Base-by-base conservation (phyloP, 1,140 invertebrate genomes). In the Thaumetopoea pityocampa region DNA sequence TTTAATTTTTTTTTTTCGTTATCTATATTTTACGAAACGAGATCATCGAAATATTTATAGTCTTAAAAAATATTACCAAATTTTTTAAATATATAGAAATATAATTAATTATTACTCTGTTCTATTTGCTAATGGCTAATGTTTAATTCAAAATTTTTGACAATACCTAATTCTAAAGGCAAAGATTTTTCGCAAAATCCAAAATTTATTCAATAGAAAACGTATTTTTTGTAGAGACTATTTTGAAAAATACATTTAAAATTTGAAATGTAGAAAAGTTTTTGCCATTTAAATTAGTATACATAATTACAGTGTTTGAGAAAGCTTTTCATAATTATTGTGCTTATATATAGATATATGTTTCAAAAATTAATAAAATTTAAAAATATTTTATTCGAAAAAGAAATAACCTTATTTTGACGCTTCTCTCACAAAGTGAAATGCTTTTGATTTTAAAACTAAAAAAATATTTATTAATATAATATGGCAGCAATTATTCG, bases 311-410 rank as follows among this genome's bases (percentile, higher is more conserved):
- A 17, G n/a, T 16, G 6, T 17, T 17, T 9, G 20, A 34, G 30
- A n/a, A 10, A 22, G 35, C 35, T 38, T 46, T 40, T 5, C 5
- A 11, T 42, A 35, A 35, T 16, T 28, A 53, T 40, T 48, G 27
- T 54, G 67, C 67, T 69, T 76, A 42, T n/a, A n/a, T n/a, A n/a
- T 59, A 59, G 23, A 65, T 43, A 41, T 58, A 59, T 56, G 55
- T 58, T 24, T n/a, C n/a, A 42, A 37, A 28, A 57, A 46, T 32
- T 11, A 50, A 54, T 34, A 46, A 43, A 53, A 35, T 34, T 15
- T 18, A 17, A 8, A 44, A 41, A 48, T 23, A 36, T 44, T 23
- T 26, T 30, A 33, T 36, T 18, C 2, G 18, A 26, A 35, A 40
- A 46, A 42, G 37, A 23, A 33, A 33, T 20, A 36, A 33, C 15